These are phyloP conservation scores for Pelagia noctiluca DNA, from an alignment of 30 jellyfish, hydroid and myxozoan species.

Conservation along the genomic window DNA sequence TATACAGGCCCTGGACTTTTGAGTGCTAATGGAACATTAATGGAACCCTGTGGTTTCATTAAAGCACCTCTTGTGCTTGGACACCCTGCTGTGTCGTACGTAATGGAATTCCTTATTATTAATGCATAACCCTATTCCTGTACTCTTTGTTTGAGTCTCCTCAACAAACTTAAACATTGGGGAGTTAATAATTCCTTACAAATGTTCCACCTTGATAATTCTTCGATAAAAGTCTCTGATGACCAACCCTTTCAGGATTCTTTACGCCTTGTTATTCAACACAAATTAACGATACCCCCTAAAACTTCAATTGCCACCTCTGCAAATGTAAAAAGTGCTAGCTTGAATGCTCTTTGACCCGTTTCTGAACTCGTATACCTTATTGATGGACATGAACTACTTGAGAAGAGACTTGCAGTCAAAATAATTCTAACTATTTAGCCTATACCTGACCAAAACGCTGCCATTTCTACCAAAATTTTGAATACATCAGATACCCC, in stretches of 20 bases:
- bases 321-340: slow-evolving; percentile 16
- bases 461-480: slow-evolving; percentile 31
- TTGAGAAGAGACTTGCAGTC: slow-evolving; percentile 37
- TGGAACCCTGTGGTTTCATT: slow-evolving; percentile 43
- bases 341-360: slow-evolving; percentile 30
- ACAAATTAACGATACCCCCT: slow-evolving; percentile 42
- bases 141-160: slow-evolving; percentile 49
- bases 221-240: slow-evolving; percentile 19
- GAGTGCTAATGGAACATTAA: slow-evolving; percentile 36
- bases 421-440: slow-evolving; percentile 10
- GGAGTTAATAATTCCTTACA: slow-evolving; percentile 38
- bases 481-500: slow-evolving; percentile 20
- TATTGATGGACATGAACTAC: slow-evolving; percentile 47
- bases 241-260: slow-evolving; percentile 29
- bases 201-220: slow-evolving; percentile 17
- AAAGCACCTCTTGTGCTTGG: slow-evolving; percentile 38
- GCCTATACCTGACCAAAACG: slow-evolving; percentile 26
- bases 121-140: slow-evolving; percentile 37
- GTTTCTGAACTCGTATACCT: slow-evolving; percentile 29
- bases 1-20: slow-evolving; percentile 47
- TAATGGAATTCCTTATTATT: slow-evolving; percentile 25
- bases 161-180: slow-evolving; percentile 28
- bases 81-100: slow-evolving; percentile 47
- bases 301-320: not conserved
- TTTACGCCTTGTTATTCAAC: slow-evolving; percentile 10